Evolutionary conservation across 2,113 vertebrate species (phyloP).

Genomic region (Strigops habroptila): DNA sequence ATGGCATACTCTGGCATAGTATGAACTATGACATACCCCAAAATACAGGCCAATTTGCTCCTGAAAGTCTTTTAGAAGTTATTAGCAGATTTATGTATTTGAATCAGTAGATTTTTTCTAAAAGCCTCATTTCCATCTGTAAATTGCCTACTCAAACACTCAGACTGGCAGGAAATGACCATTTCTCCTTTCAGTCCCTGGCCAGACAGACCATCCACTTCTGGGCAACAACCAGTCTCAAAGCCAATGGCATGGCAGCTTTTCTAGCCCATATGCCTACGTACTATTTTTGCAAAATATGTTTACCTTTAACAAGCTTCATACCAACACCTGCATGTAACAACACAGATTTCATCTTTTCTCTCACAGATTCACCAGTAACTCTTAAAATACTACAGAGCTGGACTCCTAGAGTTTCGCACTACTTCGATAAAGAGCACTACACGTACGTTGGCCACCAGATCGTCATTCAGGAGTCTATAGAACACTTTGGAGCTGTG

Average conservation of each 20-base stretch:
- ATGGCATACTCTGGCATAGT: too few relatives aligned
- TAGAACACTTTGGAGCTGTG: conserved; percentile 73
- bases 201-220: background rate
- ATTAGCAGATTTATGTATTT: background rate
- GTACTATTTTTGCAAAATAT: background rate
- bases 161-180: background rate
- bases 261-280: fast-evolving
- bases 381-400: conserved; percentile 61
- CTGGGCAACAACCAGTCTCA: background rate
- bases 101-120: background rate
- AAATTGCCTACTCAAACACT: background rate
- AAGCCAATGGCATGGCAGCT: background rate
- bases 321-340: background rate
- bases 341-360: background rate
- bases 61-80: background rate
- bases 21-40: background rate
- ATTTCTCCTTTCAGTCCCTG: background rate
- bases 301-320: background rate
- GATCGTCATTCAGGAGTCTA: conserved; percentile 77
- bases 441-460: conserved; percentile 66
- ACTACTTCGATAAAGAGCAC: conserved; percentile 74
- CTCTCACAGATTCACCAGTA: conserved; percentile 50
- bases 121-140: background rate
- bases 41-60: background rate
- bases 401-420: conserved; percentile 65